phyloP scores from a whole-genome alignment of 2,113 vertebrate genomes.

The Sciurus niger region DNA sequence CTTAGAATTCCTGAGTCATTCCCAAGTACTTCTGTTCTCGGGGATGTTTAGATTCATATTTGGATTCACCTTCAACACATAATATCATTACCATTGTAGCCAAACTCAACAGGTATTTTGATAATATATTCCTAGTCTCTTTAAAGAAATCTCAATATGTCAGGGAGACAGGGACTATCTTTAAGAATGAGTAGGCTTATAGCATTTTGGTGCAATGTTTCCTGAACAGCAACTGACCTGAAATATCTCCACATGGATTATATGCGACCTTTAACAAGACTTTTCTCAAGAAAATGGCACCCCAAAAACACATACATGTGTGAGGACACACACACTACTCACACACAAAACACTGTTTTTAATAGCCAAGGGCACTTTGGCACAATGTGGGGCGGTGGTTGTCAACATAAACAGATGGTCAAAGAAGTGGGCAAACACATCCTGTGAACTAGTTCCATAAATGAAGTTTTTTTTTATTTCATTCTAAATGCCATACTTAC shows the following conservation, averaged over 20 bases:
- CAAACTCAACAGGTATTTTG: slow-evolving; percentile 70
- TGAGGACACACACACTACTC: slow-evolving; percentile 85
- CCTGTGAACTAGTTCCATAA: slow-evolving; percentile 89
- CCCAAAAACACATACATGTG: slow-evolving; percentile 82
- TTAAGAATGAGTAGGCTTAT: slow-evolving; percentile 12
- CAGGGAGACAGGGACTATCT: neutral
- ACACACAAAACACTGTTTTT: slow-evolving; percentile 87
- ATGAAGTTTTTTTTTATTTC: slow-evolving; percentile 88
- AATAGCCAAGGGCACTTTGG: slow-evolving; percentile 92
- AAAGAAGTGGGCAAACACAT: slow-evolving; percentile 92
- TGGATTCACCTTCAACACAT: slow-evolving; percentile 57
- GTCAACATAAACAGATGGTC: slow-evolving; percentile 93
- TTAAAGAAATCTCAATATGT: slow-evolving; percentile 54
- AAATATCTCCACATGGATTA: slow-evolving; percentile 78
- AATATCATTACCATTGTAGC: neutral
- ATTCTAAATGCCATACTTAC: slow-evolving; percentile 91
- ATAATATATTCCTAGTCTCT: slow-evolving; percentile 32
- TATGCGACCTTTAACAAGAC: slow-evolving; percentile 79
- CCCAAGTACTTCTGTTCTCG: slow-evolving; percentile 40
- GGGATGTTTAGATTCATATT: slow-evolving; percentile 47
- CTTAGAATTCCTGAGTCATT: slow-evolving; percentile 55
- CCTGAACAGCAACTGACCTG: slow-evolving; percentile 79
- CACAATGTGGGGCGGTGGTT: slow-evolving; percentile 90
- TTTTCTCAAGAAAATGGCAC: slow-evolving; percentile 81
- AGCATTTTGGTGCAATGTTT: slow-evolving; percentile 61